Evolutionary conservation across 2,797 vertebrate species (phyloP).

Genomic region (Hozukius guyotensis): DNA sequence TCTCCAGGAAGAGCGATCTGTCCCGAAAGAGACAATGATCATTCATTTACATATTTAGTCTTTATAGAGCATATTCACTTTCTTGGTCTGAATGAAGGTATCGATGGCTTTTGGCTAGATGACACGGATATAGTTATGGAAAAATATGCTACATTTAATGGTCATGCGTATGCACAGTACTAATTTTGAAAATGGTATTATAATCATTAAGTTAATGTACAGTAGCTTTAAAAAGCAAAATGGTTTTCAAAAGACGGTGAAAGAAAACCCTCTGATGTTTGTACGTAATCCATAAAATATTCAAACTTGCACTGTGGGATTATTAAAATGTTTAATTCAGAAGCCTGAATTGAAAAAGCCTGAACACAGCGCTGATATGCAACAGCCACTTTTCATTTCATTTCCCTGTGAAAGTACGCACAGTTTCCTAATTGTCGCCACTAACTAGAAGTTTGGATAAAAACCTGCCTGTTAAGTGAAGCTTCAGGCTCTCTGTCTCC

Average conservation of each 20-base stretch:
- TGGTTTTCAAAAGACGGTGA: background rate
- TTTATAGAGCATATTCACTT: background rate
- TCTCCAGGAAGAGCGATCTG: slow-evolving; percentile 90
- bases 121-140: background rate
- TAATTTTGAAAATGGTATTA: background rate
- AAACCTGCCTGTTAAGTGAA: slow-evolving; percentile 70
- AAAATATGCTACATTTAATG: background rate
- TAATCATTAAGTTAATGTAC: background rate
- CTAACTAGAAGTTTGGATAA: background rate
- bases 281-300: background rate
- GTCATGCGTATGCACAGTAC: background rate
- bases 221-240: background rate
- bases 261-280: background rate
- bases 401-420: background rate
- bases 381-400: background rate
- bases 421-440: background rate
- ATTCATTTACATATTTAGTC: slow-evolving; percentile 20
- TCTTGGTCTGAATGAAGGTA: background rate
- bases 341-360: background rate
- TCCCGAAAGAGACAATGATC: slow-evolving; percentile 37
- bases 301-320: background rate
- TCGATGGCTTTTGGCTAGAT: background rate
- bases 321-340: background rate
- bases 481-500: slow-evolving; percentile 61
- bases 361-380: background rate